Base-by-base conservation (phyloP, 2,888 invertebrate genomes). In the Caenorhabditis sp. region DNA sequence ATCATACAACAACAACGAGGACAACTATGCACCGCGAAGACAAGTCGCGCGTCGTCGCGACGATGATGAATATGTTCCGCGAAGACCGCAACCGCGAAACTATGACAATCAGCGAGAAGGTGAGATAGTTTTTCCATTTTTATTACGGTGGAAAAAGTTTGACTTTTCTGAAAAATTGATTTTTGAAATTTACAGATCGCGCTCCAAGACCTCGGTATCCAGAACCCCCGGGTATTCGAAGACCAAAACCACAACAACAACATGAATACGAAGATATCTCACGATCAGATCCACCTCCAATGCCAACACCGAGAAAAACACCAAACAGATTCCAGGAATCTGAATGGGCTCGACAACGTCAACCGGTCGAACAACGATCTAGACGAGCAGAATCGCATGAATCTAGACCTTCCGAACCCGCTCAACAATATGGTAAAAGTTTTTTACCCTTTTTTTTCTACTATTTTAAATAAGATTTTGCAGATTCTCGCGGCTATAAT, bases 181-280 rank as follows among this genome's bases (percentile, higher is more conserved):
- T 31, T 31, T 10, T 31, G 5, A 6, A 6, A 6, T 17, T 10
- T 43, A 10, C 14, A 43, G 43, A 43, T 43, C 43, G 43, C 17
- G 14, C 43, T 43, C 43, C 43, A 43, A 6, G 14, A 43, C 3
- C 14, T 17, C 43, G 17, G 6, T 17, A 14, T 14, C 43, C 43
- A 43, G 43, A 43, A 14, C 69, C 69, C n/a, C 69, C 69, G n/a
- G 69, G 69, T 50, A 51, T 69, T 17, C 61, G 69, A 10, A 51
- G 61, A 37, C 69, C 69, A 14, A 65, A 69, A 24, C 27, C 57
- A 6, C 51, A 65, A 14, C 65, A 69, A 50, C 53, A 65, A 51
- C 10, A 65, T 65, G 43, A 49, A 65, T 17, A 69, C 69, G 5
- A 65, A 65, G 6, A 57, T 57, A 50, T 69, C 49, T 24, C 60